A percentile compares a stretch with the other conserved stretches of the same genome.
These are phyloP conservation scores for Pasiphila rectangulata DNA, from an alignment of 2,888 invertebrate genomes.

Conservation along the genomic window DNA sequence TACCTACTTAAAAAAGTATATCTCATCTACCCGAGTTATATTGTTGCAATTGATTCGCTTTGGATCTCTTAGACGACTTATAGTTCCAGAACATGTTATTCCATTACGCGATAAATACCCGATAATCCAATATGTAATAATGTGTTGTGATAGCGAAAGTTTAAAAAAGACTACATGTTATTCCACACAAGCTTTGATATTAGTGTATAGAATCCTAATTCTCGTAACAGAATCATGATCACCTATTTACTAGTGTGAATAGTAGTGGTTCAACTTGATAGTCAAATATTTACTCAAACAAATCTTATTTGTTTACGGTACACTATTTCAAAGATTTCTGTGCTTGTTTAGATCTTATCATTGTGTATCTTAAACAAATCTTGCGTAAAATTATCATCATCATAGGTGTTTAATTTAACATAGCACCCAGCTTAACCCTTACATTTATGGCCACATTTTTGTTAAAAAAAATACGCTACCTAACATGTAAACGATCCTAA, in stretches of 20 bases:
- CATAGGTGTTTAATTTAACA: background rate
- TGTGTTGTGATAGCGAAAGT: no score
- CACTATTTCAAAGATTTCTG: constrained; percentile 22
- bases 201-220: no score
- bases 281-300: constrained; percentile 20
- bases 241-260: constrained; percentile 7
- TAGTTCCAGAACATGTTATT: no score
- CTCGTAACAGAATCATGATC: no score
- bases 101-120: background rate
- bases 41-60: no score
- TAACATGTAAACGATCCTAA: background rate
- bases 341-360: constrained; percentile 21
- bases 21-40: background rate
- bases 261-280: constrained; percentile 15
- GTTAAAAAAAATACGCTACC: background rate
- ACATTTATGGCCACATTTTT: background rate
- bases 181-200: no score
- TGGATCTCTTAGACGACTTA: no score
- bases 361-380: constrained; percentile 14
- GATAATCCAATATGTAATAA: background rate
- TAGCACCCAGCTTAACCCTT: background rate
- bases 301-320: constrained; percentile 21
- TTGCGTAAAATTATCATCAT: constrained; percentile 10
- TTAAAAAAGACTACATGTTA: no score
- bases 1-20: background rate